phyloP scores from a whole-genome alignment of 2,113 vertebrate genomes.

The Oryzias celebensis region DNA sequence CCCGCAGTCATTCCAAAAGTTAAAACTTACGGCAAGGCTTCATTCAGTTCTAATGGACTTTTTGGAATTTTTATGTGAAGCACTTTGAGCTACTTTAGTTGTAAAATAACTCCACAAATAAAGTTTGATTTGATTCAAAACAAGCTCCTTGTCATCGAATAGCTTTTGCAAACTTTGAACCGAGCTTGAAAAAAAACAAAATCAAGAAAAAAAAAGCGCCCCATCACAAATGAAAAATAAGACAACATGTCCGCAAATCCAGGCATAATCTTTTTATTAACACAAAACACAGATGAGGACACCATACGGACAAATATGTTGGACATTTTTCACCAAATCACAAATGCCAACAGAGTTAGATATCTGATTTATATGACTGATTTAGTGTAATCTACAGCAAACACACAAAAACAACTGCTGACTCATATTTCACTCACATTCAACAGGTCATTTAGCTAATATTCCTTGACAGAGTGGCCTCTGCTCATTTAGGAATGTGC shows the following conservation, averaged over 20 bases:
- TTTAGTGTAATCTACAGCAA: slow-evolving; percentile 7
- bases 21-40: no score
- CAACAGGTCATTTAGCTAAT: not conserved
- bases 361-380: slow-evolving; percentile 2
- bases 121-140: no score
- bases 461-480: slow-evolving; percentile 1
- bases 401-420: slow-evolving; percentile 1
- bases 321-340: slow-evolving; percentile 35
- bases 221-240: not conserved
- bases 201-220: not conserved
- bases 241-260: not conserved
- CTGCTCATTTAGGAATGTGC: not conserved
- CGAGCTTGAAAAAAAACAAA: not conserved
- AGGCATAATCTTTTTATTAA: slow-evolving; percentile 39
- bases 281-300: slow-evolving; percentile 13
- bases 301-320: slow-evolving; percentile 6
- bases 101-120: no score
- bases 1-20: no score
- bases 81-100: no score
- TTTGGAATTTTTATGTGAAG: no score
- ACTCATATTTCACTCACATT: slow-evolving; percentile 5
- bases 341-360: slow-evolving; percentile 20
- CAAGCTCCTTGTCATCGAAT: no score
- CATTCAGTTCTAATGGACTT: no score
- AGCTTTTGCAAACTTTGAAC: no score